Evolutionary conservation across 1,140 invertebrate genomes (phyloP).

Genomic region (Calephelis nemesis): DNA sequence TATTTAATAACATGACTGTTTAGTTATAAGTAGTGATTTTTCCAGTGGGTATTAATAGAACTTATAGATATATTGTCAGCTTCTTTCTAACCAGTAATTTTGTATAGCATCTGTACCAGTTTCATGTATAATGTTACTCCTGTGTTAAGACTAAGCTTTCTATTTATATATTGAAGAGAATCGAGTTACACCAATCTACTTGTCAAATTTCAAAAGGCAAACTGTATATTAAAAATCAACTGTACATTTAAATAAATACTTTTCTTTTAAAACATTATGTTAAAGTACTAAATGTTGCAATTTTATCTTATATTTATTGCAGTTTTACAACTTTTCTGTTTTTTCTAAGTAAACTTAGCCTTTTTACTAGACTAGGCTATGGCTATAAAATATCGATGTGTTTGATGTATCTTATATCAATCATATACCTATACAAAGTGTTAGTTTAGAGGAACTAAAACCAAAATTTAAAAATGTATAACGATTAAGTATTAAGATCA

Average conservation of each 20-base stretch:
- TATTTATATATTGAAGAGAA: slow-evolving; percentile 15
- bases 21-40: slow-evolving; percentile 51
- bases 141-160: slow-evolving; percentile 29
- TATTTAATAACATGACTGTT: slow-evolving; percentile 53
- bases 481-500: no score
- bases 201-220: background rate
- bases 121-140: slow-evolving; percentile 37
- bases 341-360: background rate
- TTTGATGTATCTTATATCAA: no score
- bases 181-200: background rate
- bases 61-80: slow-evolving; percentile 43
- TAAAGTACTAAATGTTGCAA: no score
- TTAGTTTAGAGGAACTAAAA: background rate
- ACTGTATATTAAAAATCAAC: no score
- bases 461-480: slow-evolving; percentile 8
- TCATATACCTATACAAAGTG: background rate
- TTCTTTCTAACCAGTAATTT: slow-evolving; percentile 40
- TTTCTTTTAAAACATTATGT: no score
- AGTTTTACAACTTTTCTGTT: no score
- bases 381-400: background rate
- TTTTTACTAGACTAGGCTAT: background rate
- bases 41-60: slow-evolving; percentile 40
- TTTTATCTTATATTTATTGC: no score
- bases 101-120: slow-evolving; percentile 46
- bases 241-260: no score